Evolutionary conservation across 2,888 invertebrate genomes (phyloP).

Genomic region (Athetis lepigone): DNA sequence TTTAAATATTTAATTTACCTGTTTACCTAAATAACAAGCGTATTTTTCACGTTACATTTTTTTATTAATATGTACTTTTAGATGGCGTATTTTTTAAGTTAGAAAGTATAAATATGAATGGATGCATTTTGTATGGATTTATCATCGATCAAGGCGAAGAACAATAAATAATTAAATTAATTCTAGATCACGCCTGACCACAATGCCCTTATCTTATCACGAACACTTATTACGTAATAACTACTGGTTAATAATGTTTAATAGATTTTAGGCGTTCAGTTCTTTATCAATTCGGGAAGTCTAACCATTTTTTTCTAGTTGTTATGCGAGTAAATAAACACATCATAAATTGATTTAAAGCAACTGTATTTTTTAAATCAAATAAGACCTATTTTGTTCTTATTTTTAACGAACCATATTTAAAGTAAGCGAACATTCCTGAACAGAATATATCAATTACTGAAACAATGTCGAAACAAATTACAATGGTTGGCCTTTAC

Average conservation of each 20-base stretch:
- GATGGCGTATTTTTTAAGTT: too few relatives aligned
- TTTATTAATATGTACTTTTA: too few relatives aligned
- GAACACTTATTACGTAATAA: neutral
- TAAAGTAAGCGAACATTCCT: neutral
- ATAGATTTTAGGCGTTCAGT: neutral
- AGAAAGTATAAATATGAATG: too few relatives aligned
- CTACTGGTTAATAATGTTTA: neutral
- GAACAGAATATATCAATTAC: neutral
- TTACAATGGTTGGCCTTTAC: too few relatives aligned
- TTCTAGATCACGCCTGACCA: neutral
- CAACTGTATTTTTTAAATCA: neutral
- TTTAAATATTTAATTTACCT: too few relatives aligned
- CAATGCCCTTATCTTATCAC: neutral
- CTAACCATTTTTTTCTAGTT: too few relatives aligned
- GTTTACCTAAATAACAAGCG: too few relatives aligned
- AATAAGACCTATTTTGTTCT: neutral
- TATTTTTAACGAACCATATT: conserved; percentile 3
- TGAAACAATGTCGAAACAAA: conserved; percentile 14
- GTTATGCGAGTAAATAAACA: too few relatives aligned
- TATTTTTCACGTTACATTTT: too few relatives aligned
- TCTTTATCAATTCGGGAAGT: conserved; percentile 19
- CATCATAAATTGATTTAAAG: neutral
- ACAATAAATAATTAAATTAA: too few relatives aligned
- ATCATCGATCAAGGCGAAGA: too few relatives aligned
- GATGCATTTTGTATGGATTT: too few relatives aligned